These are phyloP conservation scores for Sclerodermus sp. DNA, from an alignment of 2,888 invertebrate genomes.

Conservation along the genomic window DNA sequence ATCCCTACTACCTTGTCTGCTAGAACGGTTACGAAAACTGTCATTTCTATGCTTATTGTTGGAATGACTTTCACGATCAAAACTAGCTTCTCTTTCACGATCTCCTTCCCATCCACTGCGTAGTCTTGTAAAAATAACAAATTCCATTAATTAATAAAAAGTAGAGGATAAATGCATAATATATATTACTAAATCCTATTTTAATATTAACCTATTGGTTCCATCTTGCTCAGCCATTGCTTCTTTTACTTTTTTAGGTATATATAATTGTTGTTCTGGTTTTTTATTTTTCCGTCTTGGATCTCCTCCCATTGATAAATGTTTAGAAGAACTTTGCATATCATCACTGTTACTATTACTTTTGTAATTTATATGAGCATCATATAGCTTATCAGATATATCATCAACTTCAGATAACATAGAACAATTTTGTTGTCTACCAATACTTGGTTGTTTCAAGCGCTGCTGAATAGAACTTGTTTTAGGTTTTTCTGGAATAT, in stretches of 20 bases:
- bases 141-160: too few species aligned
- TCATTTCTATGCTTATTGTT: conserved; percentile 46
- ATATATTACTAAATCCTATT: too few species aligned
- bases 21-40: conserved; percentile 34
- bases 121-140: conserved; percentile 2
- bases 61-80: conserved; percentile 49
- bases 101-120: conserved; percentile 26
- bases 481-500: conserved; percentile 40
- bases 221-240: conserved; percentile 53
- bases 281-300: conserved; percentile 57
- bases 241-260: conserved; percentile 60
- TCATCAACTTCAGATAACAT: conserved; percentile 36
- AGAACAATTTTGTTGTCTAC: conserved; percentile 29
- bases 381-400: conserved; percentile 42
- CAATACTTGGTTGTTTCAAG: conserved; percentile 29
- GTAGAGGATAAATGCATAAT: not conserved
- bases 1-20: conserved; percentile 33
- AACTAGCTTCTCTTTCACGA: conserved; percentile 39
- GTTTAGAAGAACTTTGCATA: conserved; percentile 29
- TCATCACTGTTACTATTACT: conserved; percentile 41
- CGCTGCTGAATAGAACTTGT: conserved; percentile 45
- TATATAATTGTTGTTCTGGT: conserved; percentile 63
- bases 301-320: conserved; percentile 18
- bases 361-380: conserved; percentile 43
- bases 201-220: conserved; percentile 47